Conservation (phyloP, 2,888 invertebrate species). For the Theretra japonica region DNA sequence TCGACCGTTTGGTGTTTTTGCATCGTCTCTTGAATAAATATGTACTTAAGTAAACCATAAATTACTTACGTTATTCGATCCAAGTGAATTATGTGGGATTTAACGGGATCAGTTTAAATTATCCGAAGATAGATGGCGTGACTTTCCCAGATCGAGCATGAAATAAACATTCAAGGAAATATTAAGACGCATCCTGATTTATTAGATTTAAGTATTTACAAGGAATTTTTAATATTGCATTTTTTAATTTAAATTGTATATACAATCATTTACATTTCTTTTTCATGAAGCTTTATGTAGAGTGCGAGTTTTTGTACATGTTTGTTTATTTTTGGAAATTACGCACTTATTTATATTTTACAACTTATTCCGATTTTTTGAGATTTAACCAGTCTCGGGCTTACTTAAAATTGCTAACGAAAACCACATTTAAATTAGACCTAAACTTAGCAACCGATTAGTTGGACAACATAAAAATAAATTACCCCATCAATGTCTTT, state of each 20-base stretch:
- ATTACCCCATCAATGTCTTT: too few species aligned
- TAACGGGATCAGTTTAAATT: slow-evolving; percentile 1
- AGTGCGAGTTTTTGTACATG: too few species aligned
- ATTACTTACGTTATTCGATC: background rate
- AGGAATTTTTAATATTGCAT: background rate
- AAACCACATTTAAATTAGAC: too few species aligned
- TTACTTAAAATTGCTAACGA: too few species aligned
- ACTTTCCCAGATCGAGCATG: background rate
- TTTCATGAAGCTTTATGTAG: too few species aligned
- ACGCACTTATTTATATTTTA: too few species aligned
- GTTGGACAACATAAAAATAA: too few species aligned
- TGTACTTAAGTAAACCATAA: background rate
- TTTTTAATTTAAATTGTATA: background rate
- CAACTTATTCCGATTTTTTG: too few species aligned
- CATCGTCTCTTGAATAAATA: slow-evolving; percentile 2
- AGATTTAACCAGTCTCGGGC: too few species aligned
- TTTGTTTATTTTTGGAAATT: too few species aligned
- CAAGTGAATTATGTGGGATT: background rate
- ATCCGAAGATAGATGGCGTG: background rate
- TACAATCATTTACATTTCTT: too few species aligned
- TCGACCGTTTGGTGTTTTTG: background rate
- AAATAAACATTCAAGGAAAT: background rate
- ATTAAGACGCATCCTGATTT: background rate
- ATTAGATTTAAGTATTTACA: slow-evolving; percentile 1
- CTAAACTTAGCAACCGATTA: too few species aligned